Evolutionary conservation across 2,113 vertebrate genomes (phyloP).

Genomic region (Meriones unguiculatus): DNA sequence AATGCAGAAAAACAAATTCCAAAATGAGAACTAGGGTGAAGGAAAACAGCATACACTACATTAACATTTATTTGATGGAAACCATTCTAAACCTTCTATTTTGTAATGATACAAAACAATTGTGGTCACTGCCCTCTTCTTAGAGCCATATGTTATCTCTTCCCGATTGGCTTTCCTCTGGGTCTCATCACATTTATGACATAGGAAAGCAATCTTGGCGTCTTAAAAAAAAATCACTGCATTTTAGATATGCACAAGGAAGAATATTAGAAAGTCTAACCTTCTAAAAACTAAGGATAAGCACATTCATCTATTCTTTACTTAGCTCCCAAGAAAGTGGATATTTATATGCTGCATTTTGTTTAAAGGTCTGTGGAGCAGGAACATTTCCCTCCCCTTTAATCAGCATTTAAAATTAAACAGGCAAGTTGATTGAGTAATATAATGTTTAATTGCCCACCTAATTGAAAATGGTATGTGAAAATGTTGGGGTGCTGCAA

Average conservation of each 20-base stretch:
- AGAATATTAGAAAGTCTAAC: conserved; percentile 13
- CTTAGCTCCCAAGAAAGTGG: conserved; percentile 23
- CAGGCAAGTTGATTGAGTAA: neutral
- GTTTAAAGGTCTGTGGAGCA: conserved; percentile 8
- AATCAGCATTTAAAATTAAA: conserved; percentile 61
- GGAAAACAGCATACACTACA: neutral
- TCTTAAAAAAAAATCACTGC: conserved; percentile 49
- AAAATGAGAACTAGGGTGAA: conserved; percentile 16
- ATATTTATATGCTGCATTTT: conserved; percentile 22
- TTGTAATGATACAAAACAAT: conserved; percentile 53
- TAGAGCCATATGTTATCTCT: neutral
- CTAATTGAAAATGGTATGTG: conserved; percentile 44
- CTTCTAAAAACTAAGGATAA: neutral
- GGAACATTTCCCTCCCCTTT: neutral
- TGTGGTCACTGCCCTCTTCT: neutral
- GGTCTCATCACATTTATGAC: neutral
- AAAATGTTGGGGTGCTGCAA: conserved; percentile 7
- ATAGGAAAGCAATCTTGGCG: conserved; percentile 22
- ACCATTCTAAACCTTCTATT: neutral
- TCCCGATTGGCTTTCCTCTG: neutral
- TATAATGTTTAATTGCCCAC: conserved; percentile 36
- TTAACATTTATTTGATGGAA: conserved; percentile 47
- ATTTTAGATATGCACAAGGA: conserved; percentile 25
- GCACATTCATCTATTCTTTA: conserved; percentile 43
- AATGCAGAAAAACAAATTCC: neutral